phyloP scores from a whole-genome alignment of 2,888 invertebrate genomes.

The Pachydiplax longipennis region DNA sequence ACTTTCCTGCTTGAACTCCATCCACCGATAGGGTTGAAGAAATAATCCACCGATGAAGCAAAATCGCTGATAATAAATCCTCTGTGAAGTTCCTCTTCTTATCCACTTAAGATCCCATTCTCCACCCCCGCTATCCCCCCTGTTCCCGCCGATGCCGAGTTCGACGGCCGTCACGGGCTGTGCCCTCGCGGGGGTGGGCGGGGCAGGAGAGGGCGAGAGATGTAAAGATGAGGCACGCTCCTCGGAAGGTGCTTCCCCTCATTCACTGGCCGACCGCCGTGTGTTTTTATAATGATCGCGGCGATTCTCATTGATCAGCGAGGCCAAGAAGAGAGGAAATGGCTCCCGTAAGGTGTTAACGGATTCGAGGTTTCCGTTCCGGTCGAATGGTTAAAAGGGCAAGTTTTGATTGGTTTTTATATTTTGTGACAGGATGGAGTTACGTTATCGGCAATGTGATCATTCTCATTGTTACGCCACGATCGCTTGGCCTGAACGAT shows the following conservation, averaged over 20 bases:
- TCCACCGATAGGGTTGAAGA: too few species aligned
- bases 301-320: neutral
- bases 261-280: neutral
- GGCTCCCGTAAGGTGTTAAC: slow-evolving; percentile 2
- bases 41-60: too few species aligned
- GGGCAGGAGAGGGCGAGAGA: neutral
- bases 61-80: too few species aligned
- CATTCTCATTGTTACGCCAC: too few species aligned
- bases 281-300: neutral
- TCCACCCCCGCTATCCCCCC: neutral
- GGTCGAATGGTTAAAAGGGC: neutral
- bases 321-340: neutral
- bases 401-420: neutral
- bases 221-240: neutral
- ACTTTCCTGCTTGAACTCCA: too few species aligned
- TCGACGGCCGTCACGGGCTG: slow-evolving; percentile 27
- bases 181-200: neutral
- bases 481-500: too few species aligned
- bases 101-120: neutral
- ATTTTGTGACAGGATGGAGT: neutral
- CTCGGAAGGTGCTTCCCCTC: neutral
- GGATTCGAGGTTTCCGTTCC: slow-evolving; percentile 4
- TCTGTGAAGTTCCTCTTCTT: neutral
- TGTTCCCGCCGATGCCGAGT: neutral
- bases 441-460: too few species aligned